Base-by-base conservation (phyloP, 2,113 vertebrate species). In the Archilochus colubris region DNA sequence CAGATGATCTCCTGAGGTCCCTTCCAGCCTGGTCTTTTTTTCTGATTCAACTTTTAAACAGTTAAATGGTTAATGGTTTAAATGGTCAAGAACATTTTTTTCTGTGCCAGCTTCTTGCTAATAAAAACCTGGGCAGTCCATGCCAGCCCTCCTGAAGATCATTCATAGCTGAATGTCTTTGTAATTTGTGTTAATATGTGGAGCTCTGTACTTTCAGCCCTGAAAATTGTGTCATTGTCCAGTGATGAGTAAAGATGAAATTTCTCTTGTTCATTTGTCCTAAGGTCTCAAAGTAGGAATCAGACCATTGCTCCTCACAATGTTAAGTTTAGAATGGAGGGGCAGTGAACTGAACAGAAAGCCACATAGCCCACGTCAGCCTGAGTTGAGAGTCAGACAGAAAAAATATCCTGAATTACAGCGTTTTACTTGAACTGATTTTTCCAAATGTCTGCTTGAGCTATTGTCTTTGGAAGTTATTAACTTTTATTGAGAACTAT, bases 1-100 rank as follows among this genome's bases (percentile, higher is more conserved):
- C 27, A 46, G 22, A 6, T 55, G 4, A 10, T 66, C 30, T 77
- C 72, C 8, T 61, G 73, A 86, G 55, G 4, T 44, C 20, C 7
- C 28, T 74, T 54, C 23, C 21, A 66, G 2, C 40, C 23, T 31
- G 19, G 12, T 4, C 23, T 58, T 21, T 31, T 86, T 86, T 7
- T 21, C 4, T 9, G 7, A 19, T 66, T 91, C 9, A 1, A n/a
- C n/a, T 46, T 93, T 61, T 68, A 64, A 48, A 23, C 44, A 17
- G 14, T 5, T 51, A 12, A 55, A 87, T 33, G 33, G 33, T 33
- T 33, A 33, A 33, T 33, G 33, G 33, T 33, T 33, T 33, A 33
- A 33, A 33, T 33, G 33, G 33, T 7, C 44, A 40, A 31, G 4
- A 73, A 38, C 0, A 6, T n/a, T 7, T 0, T 7, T n/a, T 54